Base-by-base conservation (phyloP, 2,888 invertebrate species). In the Aphrophora alni region DNA sequence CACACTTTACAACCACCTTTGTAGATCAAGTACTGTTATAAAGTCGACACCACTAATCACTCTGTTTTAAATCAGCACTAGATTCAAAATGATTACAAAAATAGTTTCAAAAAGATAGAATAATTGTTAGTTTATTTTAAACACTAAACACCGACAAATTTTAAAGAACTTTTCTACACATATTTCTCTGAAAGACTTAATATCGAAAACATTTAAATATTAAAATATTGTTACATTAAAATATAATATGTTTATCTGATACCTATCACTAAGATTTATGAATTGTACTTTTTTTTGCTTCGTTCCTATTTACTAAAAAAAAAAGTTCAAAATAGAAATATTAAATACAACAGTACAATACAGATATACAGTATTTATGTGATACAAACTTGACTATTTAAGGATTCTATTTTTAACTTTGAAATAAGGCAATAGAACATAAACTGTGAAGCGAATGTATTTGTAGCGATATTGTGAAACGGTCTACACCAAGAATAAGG, bases 211-310 rank as follows among this genome's bases (percentile, higher is more conserved):
- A 59, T 59, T 59, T 21, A 59, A 59, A 59, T 59, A 59, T 59
- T 59, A 59, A 59, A 59, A 59, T 59, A 59, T 59, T 21, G n/a
- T 59, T 59, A 59, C 59, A 59, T 59, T 59, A 59, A 59, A 59
- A 59, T 59, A 59, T 59, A 59, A 59, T 59, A 59, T 44, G 17
- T 44, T 44, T 14, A 44, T 59, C 59, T 59, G 21, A 59, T n/a
- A 59, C 5, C 59, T 59, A 59, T 59, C 59, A 2, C 59, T 59
- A 59, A 59, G 59, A 21, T 59, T 59, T 59, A 59, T 59, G 1
- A 59, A 59, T 59, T 59, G 59, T 59, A 59, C 59, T 59, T 59
- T 21, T n/a, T 7, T 59, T 21, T 21, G 59, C 59, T n/a, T 59
- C 10, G 21, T n/a, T 59, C n/a, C 59, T 59, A 59, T 59, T 59